phyloP scores from a whole-genome alignment of 1,140 invertebrate genomes.

The Anadara kagoshimensis region DNA sequence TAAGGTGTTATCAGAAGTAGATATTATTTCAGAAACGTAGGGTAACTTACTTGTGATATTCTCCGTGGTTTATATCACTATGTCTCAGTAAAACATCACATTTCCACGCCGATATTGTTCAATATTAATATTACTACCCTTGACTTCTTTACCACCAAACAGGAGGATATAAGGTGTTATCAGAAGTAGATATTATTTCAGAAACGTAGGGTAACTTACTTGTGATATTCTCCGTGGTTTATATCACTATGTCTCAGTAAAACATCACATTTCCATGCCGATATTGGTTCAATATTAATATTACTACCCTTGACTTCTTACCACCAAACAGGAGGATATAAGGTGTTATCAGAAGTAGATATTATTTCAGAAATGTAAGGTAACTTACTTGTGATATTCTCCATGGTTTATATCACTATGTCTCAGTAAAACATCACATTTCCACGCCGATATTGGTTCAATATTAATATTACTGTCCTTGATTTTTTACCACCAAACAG shows the following conservation, averaged over 20 bases:
- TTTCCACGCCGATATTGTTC: conserved; percentile 21
- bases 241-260: neutral
- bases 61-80: conserved; percentile 39
- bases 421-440: too few species aligned
- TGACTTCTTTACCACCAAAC: conserved; percentile 30
- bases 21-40: too few species aligned
- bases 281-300: neutral
- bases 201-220: neutral
- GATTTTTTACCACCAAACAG: too few species aligned
- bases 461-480: too few species aligned
- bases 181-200: conserved; percentile 7
- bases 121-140: neutral
- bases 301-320: neutral
- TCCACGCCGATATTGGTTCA: too few species aligned
- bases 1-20: too few species aligned
- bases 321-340: too few species aligned
- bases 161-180: conserved; percentile 27
- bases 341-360: too few species aligned
- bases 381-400: too few species aligned
- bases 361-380: too few species aligned
- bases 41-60: conserved; percentile 40
- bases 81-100: conserved; percentile 34
- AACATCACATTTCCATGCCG: neutral
- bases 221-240: neutral
- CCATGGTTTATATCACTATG: too few species aligned